A percentile compares a stretch with the other conserved stretches of the same genome.
Conservation (phyloP, 2,888 invertebrate genomes). For the Polia nebulosa region DNA sequence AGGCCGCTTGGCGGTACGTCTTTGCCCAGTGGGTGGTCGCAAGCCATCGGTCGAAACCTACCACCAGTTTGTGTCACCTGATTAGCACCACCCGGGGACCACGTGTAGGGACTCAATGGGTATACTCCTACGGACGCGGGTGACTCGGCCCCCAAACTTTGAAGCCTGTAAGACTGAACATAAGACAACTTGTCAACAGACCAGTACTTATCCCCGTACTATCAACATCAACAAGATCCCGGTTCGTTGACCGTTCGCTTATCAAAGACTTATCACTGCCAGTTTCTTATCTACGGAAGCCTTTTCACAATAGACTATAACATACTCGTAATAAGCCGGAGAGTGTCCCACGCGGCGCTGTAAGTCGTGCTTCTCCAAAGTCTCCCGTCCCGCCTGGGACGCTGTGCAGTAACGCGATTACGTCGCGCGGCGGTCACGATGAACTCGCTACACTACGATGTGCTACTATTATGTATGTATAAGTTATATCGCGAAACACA, state of each 20-base stretch:
- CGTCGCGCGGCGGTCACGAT: conserved; percentile 13
- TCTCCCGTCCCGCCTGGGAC: conserved; percentile 13
- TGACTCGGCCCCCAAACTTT: no score
- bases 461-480: conserved; percentile 11
- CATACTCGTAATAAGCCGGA: conserved; percentile 24
- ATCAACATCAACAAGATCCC: conserved; percentile 7
- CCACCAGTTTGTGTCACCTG: no score
- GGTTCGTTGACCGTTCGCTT: conserved; percentile 4
- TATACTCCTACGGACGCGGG: no score
- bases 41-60: no score
- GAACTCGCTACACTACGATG: conserved; percentile 7
- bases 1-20: no score
- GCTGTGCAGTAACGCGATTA: conserved; percentile 35
- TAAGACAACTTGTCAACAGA: background rate
- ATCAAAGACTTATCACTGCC: conserved; percentile 14
- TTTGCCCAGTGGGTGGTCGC: no score
- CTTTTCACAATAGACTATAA: conserved; percentile 22
- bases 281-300: conserved; percentile 14
- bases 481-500: conserved; percentile 13
- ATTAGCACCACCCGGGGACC: no score
- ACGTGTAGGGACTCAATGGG: no score
- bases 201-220: background rate
- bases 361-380: background rate
- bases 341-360: background rate
- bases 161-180: background rate